Evolutionary conservation across 2,888 invertebrate genomes (phyloP), one percentile per base, ranked within the genome.

Genomic region (Polylopha cassiicola): DNA sequence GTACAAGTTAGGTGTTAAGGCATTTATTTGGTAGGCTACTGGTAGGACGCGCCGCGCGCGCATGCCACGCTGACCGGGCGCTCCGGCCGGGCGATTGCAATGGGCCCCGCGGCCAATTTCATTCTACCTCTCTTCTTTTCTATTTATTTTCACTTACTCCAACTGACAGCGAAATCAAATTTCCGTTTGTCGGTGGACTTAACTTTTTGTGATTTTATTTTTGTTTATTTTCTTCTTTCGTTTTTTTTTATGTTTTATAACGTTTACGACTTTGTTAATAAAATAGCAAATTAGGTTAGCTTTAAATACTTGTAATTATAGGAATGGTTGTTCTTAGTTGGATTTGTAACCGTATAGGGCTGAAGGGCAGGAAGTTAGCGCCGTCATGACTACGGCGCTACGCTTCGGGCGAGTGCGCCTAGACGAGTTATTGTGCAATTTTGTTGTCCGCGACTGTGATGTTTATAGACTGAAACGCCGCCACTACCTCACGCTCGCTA

Each of bases 361-460:
- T 63, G 65, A 63, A 61, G 66, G 68, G 65, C 61, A 61, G 60
- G 57, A 53, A 64, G 69, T 64, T 60, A 59, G 68, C 58, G 59
- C 58, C 57, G 59, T 60, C 61, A 54, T 51, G 53, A 61, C 58
- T 56, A n/a, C 22, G 39, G 20, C 58, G 47, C 51, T 55, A 58
- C 53, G 65, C 68, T 70, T 58, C 55, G 46, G 64, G 61, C 61
- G 58, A 60, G 65, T 69, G 70, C 71, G 67, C 72, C 71, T 67
- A 68, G 71, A 72, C 69, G 72, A 74, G 77, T 79, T 78, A 75
- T 76, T 79, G 84, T 85, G 84, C 84, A 85, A 84, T 84, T 78
- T 41, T 74, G 74, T 77, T 80, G 76, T 82, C 78, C 87, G 88
- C 87, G 88, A 88, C 89, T 89, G 89, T 89, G 89, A 89, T 89